A percentile compares a stretch with the other conserved stretches of the same genome.
These are phyloP conservation scores for Fragum whitleyi DNA, from an alignment of 2,888 invertebrate species.

Conservation along the genomic window DNA sequence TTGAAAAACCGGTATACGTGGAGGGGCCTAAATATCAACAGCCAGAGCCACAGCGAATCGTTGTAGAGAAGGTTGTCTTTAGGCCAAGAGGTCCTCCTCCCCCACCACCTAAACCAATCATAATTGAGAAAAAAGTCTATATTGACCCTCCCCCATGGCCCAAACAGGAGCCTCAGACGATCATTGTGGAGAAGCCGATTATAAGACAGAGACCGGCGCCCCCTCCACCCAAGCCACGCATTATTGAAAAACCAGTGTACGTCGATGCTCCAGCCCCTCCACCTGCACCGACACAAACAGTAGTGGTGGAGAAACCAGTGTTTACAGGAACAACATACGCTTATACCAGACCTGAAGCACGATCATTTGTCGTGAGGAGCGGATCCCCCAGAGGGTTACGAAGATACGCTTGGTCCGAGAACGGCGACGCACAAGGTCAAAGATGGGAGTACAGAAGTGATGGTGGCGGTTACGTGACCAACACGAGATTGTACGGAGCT, in stretches of 20 bases:
- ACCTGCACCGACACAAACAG: slow-evolving; percentile 37
- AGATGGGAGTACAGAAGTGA: slow-evolving; percentile 36
- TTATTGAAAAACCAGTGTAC: slow-evolving; percentile 57
- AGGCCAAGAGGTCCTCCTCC: slow-evolving; percentile 57
- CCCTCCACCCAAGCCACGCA: slow-evolving; percentile 39
- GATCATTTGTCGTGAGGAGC: slow-evolving; percentile 38
- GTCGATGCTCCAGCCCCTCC: slow-evolving; percentile 40
- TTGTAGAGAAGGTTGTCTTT: slow-evolving; percentile 55
- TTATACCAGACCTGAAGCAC: slow-evolving; percentile 29
- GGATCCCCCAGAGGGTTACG: slow-evolving; percentile 38
- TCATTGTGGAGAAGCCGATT: slow-evolving; percentile 59
- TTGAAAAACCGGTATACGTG: slow-evolving; percentile 48
- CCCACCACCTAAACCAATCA: slow-evolving; percentile 52
- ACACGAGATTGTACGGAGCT: slow-evolving; percentile 47
- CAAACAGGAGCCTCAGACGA: slow-evolving; percentile 46
- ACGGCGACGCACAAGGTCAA: slow-evolving; percentile 31
- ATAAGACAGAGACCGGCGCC: slow-evolving; percentile 49
- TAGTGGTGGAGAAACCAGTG: slow-evolving; percentile 56
- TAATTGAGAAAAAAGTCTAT: slow-evolving; percentile 57
- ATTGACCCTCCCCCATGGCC: slow-evolving; percentile 60
- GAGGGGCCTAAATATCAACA: slow-evolving; percentile 36
- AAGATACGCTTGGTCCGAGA: slow-evolving; percentile 48
- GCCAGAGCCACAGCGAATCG: slow-evolving; percentile 56
- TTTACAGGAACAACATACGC: slow-evolving; percentile 37
- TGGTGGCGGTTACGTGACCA: slow-evolving; percentile 29